Evolutionary conservation across 2,888 invertebrate species (phyloP).

Genomic region (Caenorhabditis parvicauda): DNA sequence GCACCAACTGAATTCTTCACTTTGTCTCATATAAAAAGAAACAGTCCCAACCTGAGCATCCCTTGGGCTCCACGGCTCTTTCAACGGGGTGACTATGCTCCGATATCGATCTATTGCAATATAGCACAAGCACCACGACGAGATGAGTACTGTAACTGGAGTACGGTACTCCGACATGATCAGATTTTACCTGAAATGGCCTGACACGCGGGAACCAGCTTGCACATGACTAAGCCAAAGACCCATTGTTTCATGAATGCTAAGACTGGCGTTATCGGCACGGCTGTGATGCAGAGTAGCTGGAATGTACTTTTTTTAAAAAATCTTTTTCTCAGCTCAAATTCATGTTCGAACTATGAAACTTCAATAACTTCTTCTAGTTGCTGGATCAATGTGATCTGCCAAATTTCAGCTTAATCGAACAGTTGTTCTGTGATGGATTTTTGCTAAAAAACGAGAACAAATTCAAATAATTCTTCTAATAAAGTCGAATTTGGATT

Average conservation of each 20-base stretch:
- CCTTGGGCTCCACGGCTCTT: conserved; percentile 55
- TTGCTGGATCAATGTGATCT: too few relatives aligned
- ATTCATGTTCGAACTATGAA: too few relatives aligned
- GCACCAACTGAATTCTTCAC: conserved; percentile 31
- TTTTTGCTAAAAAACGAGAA: too few relatives aligned
- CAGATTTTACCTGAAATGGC: conserved; percentile 67
- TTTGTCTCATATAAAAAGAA: not conserved
- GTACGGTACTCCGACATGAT: too few relatives aligned
- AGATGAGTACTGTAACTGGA: conserved; percentile 85
- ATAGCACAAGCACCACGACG: conserved; percentile 91
- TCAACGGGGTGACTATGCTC: conserved; percentile 58
- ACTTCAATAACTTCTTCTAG: too few relatives aligned
- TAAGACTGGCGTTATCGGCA: conserved; percentile 93
- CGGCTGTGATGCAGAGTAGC: conserved; percentile 85
- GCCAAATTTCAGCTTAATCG: too few relatives aligned
- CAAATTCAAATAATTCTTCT: too few relatives aligned
- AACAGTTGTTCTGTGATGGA: too few relatives aligned
- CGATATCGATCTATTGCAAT: conserved; percentile 91
- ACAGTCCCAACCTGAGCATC: conserved; percentile 43
- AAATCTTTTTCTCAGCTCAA: not conserved
- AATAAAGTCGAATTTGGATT: too few relatives aligned
- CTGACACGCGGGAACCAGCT: conserved; percentile 87
- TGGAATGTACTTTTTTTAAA: conserved; percentile 22
- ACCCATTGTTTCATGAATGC: conserved; percentile 87
- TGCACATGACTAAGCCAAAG: conserved; percentile 85